Percentiles rank a stretch among this genome's conserved stretches.
Conservation (phyloP, 2,888 invertebrate genomes). For the Lithophane leautieri region DNA sequence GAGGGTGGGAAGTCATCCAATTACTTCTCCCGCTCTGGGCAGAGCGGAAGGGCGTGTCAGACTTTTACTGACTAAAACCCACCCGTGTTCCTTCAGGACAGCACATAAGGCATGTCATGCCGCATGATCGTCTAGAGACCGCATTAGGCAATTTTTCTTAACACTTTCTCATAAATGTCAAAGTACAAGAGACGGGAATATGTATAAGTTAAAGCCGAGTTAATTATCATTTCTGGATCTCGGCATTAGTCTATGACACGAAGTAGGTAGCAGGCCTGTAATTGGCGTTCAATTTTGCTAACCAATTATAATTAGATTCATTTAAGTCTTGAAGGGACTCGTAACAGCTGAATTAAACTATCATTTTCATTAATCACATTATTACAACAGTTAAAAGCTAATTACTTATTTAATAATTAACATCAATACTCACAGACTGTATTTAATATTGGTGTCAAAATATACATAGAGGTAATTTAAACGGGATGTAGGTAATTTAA, state of each 20-base stretch:
- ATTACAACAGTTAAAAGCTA: background rate
- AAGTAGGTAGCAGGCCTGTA: background rate
- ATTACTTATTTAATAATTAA: constrained; percentile 10
- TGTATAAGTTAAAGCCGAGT: background rate
- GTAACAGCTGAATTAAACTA: constrained; percentile 11
- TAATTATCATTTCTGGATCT: background rate
- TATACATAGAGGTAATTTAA: background rate
- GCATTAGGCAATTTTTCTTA: no score
- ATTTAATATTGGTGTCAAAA: constrained; percentile 8
- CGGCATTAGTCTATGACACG: background rate
- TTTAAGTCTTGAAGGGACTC: background rate
- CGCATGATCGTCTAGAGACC: no score
- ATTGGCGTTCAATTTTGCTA: background rate
- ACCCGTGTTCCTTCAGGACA: no score
- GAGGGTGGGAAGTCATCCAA: no score
- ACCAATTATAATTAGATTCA: background rate
- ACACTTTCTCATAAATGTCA: no score
- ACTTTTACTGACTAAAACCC: no score
- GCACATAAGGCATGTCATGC: no score
- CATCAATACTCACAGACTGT: background rate
- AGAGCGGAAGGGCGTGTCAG: no score
- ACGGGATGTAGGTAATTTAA: background rate
- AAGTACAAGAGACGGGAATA: background rate
- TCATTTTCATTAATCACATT: constrained; percentile 14
- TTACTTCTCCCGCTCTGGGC: no score